A percentile compares a stretch with the other conserved stretches of the same genome.
Evolutionary conservation across 1,140 invertebrate species (phyloP).

Genomic region (Bradysia coprophila): DNA sequence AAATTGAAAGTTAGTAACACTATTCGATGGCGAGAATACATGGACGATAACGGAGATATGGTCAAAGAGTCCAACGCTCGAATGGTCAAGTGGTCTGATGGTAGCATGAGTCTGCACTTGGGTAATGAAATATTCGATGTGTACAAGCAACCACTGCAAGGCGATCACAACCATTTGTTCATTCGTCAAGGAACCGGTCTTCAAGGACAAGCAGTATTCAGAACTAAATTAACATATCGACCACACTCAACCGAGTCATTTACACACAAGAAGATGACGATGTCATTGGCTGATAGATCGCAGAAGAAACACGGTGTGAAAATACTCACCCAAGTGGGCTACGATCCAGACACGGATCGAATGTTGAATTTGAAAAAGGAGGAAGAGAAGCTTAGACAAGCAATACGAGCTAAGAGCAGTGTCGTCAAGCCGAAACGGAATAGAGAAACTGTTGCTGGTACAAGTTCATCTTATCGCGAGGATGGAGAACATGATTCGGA

Average conservation of each 20-base stretch:
- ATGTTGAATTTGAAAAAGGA: slow-evolving; percentile 86
- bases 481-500: slow-evolving; percentile 73
- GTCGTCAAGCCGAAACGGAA: slow-evolving; percentile 35
- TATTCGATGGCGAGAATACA: slow-evolving; percentile 81
- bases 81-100: slow-evolving; percentile 94
- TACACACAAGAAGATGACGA: slow-evolving; percentile 96
- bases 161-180: slow-evolving; percentile 88
- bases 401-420: slow-evolving; percentile 46
- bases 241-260: slow-evolving; percentile 97
- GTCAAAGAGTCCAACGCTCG: slow-evolving; percentile 88
- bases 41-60: slow-evolving; percentile 68
- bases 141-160: slow-evolving; percentile 74
- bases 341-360: slow-evolving; percentile 83
- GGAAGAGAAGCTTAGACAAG: slow-evolving; percentile 77
- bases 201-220: slow-evolving; percentile 92
- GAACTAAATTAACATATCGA: slow-evolving; percentile 90
- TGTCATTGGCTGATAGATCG: slow-evolving; percentile 92
- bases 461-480: slow-evolving; percentile 23
- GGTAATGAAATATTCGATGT: slow-evolving; percentile 97
- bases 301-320: slow-evolving; percentile 93
- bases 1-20: slow-evolving; percentile 96
- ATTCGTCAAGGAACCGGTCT: slow-evolving; percentile 95
- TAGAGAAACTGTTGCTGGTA: slow-evolving; percentile 36
- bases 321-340: slow-evolving; percentile 83
- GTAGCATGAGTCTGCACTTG: slow-evolving; percentile 91